Base-by-base conservation (phyloP, 2,888 invertebrate genomes). In the Fragum fragum region DNA sequence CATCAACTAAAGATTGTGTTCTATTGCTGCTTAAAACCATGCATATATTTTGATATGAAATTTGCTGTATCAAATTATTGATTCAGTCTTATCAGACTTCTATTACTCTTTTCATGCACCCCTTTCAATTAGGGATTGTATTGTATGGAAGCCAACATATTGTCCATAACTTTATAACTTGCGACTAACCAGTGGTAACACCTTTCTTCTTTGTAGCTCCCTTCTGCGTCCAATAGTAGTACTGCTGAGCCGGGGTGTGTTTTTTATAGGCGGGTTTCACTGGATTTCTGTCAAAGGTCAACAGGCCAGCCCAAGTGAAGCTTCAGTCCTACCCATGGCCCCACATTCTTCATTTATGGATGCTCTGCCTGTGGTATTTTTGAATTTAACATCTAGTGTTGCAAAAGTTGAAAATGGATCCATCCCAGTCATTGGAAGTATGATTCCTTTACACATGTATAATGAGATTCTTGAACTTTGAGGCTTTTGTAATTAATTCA, bases 301-400 rank as follows among this genome's bases (percentile, higher is more conserved):
- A 87, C 97, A 97, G 88, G 97, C 97, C 81, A 95, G 96, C 81
- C 95, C 97, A 69, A 94, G 95, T 78, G 97, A 97, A 87, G 98
- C 98, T 5, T 97, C 98, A 1, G 96, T 98, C 94, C 95, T 98
- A 85, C 97, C 97, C 76, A 96, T 97, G 83, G 98, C 98, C 5
- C 98, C 98, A 2, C 99, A 99, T 94, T 98, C 98, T 53, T 97
- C 97, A 79, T 98, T 97, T 96, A 97, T 97, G 95, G 99, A 99
- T 95, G 97, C 97, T 81, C 96, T 98, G 86, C 96, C 97, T 90
- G 97, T 98, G 91, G 96, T 97, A 79, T 96, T 96, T 92, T 96
- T 97, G 88, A 97, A 97, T n/a, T 97, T 97, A 70, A 97, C 98
- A 32, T 97, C 97, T 91, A 97, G 98, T 93, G 98, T 98, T 89